A percentile compares a stretch with the other conserved stretches of the same genome.
Conservation (phyloP, 2,113 vertebrate species). For the Campylomormyrus tamandua region DNA sequence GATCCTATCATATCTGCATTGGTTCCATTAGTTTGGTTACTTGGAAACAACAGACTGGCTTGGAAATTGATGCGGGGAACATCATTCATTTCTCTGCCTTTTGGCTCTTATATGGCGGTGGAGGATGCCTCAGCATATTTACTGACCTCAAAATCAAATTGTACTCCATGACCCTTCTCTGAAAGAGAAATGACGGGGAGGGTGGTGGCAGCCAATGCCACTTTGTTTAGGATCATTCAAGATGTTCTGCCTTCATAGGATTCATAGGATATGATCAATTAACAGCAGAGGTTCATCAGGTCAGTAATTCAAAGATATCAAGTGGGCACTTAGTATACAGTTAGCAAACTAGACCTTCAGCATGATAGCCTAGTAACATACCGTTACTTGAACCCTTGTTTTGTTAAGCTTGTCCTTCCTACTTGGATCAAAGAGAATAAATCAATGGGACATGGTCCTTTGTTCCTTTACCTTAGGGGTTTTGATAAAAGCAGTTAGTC, state of each 20-base stretch:
- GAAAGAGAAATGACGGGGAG: not conserved
- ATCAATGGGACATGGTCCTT: not conserved
- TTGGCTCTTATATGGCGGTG: not conserved
- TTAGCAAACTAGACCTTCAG: not conserved
- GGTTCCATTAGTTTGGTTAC: not conserved
- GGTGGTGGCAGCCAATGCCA: not conserved
- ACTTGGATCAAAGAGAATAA: not conserved
- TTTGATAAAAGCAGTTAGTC: not conserved
- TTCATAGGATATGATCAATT: not conserved
- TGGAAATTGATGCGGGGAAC: not conserved
- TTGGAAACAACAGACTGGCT: not conserved
- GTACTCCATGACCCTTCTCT: not conserved
- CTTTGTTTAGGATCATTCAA: not conserved
- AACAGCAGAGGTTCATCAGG: not conserved
- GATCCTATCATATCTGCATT: not conserved
- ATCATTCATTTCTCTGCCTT: not conserved
- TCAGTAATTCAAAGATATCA: not conserved
- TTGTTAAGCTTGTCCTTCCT: not conserved
- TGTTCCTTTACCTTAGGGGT: not conserved
- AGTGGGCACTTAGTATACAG: not conserved
- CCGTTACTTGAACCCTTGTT: not conserved
- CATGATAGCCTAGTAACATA: not conserved
- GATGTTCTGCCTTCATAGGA: not conserved
- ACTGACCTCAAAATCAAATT: not conserved
- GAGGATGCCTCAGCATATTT: not conserved